Base-by-base conservation (phyloP, 2,797 vertebrate genomes). In the Acrossocheilus wenchowensis region DNA sequence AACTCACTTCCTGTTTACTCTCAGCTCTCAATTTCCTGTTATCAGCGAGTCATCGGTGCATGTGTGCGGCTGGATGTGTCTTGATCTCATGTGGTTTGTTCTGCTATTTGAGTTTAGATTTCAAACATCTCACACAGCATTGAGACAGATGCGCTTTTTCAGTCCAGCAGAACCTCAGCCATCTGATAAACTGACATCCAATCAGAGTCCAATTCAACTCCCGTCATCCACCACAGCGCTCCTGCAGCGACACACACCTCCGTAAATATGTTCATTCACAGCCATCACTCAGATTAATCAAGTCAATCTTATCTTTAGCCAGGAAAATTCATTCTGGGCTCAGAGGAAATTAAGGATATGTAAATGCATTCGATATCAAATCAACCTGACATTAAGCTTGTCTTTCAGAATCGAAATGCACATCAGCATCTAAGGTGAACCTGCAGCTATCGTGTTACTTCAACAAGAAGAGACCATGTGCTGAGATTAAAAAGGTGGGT, bases 291-390 rank as follows among this genome's bases (percentile, higher is more conserved):
- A 26, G 23, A 66, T 36, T 66, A 77, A 75, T 75, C 72, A 75
- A 9, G 30, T 15, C 72, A 66, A 77, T 74, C 71, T 83, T 48
- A 73, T 84, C 82, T 78, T 78, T 26, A 78, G 12, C 30, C 30
- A 54, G 23, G 19, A 64, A 41, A 74, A 84, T 14, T 72, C 6
- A 50, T 68, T 84, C 8, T 39, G 30, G 60, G 60, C 60, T 84
- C 43, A 48, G 57, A 84, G 82, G 82, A 84, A 66, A 84, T 83
- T 39, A 77, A 84, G 41, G 14, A 66, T 66, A 84, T 77, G 82
- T 62, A 74, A 83, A 75, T 83, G 71, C 10, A 64, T 64, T 26
- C 1, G 26, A 77, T 57, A 74, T 83, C 52, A 62, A 83, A 83
- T 73, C 81, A 71, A 82, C 34, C 39, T 12, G 34, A 36, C 34